phyloP scores from a whole-genome alignment of 30 jellyfish, hydroid and myxozoan genomes.

The Pseudorhiza aurosa region DNA sequence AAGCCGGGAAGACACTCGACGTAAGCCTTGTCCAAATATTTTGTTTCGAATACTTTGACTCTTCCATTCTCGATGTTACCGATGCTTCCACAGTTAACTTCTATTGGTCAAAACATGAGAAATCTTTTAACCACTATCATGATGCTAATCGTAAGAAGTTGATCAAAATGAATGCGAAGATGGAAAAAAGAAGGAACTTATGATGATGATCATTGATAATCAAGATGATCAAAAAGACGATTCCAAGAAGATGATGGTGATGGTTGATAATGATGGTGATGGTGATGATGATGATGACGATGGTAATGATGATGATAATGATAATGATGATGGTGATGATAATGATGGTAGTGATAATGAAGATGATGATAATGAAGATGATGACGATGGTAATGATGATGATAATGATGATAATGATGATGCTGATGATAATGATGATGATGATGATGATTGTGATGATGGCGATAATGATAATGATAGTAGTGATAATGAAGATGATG shows the following conservation, averaged over 20 bases:
- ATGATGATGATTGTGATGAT: not conserved
- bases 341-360: constrained; percentile 5
- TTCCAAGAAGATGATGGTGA: not conserved
- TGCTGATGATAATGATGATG: not conserved
- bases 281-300: constrained; percentile 8
- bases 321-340: not conserved
- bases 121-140: too few relatives aligned
- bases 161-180: not conserved
- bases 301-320: not conserved
- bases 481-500: not conserved
- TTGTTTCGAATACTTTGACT: constrained; percentile 6
- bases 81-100: constrained; percentile 62
- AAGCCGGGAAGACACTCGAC: constrained; percentile 35
- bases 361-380: not conserved
- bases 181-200: not conserved
- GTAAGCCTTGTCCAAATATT: constrained; percentile 14
- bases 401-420: not conserved
- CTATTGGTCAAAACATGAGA: not conserved
- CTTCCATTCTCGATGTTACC: constrained; percentile 26
- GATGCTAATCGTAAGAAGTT: not conserved
- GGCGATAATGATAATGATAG: not conserved
- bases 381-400: not conserved
- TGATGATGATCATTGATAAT: not conserved
- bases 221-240: not conserved
- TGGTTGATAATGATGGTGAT: not conserved